These are phyloP conservation scores for Rallus limicola DNA, from an alignment of 2,113 vertebrate species.

Conservation along the genomic window DNA sequence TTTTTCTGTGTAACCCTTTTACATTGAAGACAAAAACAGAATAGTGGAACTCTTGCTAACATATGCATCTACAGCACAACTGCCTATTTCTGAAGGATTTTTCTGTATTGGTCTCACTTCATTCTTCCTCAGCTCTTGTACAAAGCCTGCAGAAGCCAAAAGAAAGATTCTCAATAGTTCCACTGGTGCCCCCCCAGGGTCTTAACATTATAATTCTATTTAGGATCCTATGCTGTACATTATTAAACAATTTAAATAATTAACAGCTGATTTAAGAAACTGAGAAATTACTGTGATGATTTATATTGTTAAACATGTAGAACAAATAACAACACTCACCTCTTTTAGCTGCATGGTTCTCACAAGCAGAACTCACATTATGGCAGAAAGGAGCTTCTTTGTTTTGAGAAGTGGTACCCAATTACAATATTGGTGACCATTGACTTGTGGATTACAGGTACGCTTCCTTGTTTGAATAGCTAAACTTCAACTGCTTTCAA, in stretches of 20 bases:
- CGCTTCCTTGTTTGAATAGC: background rate
- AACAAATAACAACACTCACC: background rate
- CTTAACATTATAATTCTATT: background rate
- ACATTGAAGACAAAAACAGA: background rate
- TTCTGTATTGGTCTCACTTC: background rate
- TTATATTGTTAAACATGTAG: background rate
- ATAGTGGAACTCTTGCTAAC: background rate
- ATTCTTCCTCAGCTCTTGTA: background rate
- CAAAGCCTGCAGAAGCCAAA: background rate
- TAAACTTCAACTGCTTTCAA: background rate
- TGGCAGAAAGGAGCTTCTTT: background rate
- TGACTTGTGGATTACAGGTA: background rate
- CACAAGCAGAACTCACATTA: background rate
- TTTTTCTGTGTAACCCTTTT: background rate
- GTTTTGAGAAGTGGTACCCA: background rate
- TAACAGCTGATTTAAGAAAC: background rate
- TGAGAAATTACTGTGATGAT: background rate
- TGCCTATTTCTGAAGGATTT: background rate
- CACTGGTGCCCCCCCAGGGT: background rate
- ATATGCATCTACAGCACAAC: background rate
- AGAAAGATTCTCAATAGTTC: background rate
- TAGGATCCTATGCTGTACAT: background rate
- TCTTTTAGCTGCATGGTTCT: background rate
- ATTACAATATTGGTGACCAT: background rate
- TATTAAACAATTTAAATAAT: background rate